These are phyloP conservation scores for Labeo rohita DNA, from an alignment of 2,113 vertebrate species.

Conservation along the genomic window DNA sequence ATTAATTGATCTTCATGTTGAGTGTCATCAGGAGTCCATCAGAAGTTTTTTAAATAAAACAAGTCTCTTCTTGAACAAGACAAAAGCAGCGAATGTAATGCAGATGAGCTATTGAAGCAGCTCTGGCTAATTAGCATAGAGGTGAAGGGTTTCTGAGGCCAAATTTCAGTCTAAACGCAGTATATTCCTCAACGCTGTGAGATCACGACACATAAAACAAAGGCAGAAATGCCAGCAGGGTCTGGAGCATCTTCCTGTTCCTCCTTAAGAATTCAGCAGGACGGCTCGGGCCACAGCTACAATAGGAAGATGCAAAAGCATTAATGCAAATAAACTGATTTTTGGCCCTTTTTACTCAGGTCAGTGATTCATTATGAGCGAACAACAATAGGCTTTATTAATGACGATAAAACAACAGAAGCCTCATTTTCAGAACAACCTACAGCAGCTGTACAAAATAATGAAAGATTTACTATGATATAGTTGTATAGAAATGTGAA, in stretches of 20 bases:
- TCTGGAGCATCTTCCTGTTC: conserved; percentile 51
- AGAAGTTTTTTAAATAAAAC: conserved; percentile 54
- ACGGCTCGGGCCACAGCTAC: not conserved
- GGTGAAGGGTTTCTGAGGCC: conserved; percentile 68
- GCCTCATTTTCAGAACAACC: not conserved
- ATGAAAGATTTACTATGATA: not conserved
- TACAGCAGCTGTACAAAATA: not conserved
- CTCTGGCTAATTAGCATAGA: conserved; percentile 73
- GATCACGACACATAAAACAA: conserved; percentile 75
- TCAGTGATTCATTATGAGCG: conserved; percentile 4
- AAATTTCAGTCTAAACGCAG: conserved; percentile 64
- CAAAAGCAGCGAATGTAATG: conserved; percentile 71
- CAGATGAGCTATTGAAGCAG: conserved; percentile 70
- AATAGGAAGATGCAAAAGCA: not conserved
- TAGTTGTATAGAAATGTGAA: not conserved
- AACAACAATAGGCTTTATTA: not conserved
- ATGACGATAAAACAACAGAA: not conserved
- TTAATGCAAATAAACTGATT: conserved; percentile 28
- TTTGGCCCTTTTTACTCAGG: not conserved
- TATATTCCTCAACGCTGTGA: conserved; percentile 68
- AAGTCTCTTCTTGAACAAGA: conserved; percentile 64
- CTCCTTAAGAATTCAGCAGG: conserved; percentile 8
- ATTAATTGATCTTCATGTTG: conserved; percentile 71
- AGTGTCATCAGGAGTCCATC: conserved; percentile 83
- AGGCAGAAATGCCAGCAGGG: conserved; percentile 72